Evolutionary conservation across 1,140 invertebrate genomes (phyloP).

Genomic region (Arctopsyche grandis): DNA sequence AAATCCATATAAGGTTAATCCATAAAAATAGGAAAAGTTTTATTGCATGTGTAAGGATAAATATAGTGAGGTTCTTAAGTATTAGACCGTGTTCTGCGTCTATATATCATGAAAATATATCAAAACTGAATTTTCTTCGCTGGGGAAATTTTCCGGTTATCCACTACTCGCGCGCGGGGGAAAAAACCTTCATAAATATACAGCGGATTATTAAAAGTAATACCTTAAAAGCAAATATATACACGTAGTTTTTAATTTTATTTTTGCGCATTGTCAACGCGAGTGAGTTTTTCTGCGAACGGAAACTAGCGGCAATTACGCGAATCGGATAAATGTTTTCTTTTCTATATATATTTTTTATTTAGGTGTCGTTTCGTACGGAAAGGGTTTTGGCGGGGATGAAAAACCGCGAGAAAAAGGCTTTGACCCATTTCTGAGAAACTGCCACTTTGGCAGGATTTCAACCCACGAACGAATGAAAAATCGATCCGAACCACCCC

Average conservation of each 20-base stretch:
- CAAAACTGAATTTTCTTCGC: slow-evolving; percentile 1
- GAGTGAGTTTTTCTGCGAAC: not conserved
- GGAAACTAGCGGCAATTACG: slow-evolving; percentile 15
- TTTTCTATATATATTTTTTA: slow-evolving; percentile 12
- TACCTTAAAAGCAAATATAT: no score
- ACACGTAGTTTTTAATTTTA: not conserved
- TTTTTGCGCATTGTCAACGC: not conserved
- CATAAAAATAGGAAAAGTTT: slow-evolving; percentile 21
- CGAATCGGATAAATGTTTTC: slow-evolving; percentile 29
- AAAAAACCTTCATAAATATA: slow-evolving; percentile 1
- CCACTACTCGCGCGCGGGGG: no score
- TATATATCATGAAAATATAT: slow-evolving; percentile 21
- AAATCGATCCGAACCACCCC: not conserved
- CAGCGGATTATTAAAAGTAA: no score
- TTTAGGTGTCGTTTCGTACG: slow-evolving; percentile 6
- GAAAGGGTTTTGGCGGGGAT: slow-evolving; percentile 22
- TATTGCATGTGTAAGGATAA: slow-evolving; percentile 26
- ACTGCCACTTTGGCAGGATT: slow-evolving; percentile 28
- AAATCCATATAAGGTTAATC: slow-evolving; percentile 12
- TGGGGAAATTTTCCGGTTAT: not conserved
- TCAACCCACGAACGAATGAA: slow-evolving; percentile 26
- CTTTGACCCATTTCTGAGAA: slow-evolving; percentile 34
- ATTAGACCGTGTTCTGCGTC: slow-evolving; percentile 17
- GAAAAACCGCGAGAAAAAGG: slow-evolving; percentile 36
- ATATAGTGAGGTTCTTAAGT: not conserved